A percentile compares a stretch with the other conserved stretches of the same genome.
Evolutionary conservation across 2,888 invertebrate genomes (phyloP).

Genomic region (Notodonta dromedarius): DNA sequence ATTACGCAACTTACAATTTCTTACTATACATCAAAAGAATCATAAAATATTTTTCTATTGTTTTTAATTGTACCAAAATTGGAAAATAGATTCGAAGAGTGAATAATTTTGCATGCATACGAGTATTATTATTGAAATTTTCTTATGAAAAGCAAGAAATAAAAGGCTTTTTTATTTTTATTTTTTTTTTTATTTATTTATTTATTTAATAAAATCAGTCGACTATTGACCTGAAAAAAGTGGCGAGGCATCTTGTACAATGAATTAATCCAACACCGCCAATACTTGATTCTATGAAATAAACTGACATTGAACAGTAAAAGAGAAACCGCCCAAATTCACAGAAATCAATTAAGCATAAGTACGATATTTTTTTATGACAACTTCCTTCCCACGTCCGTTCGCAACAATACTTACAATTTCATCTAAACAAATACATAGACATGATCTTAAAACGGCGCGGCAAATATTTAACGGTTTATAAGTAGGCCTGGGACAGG

Average conservation of each 20-base stretch:
- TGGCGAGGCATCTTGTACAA: neutral
- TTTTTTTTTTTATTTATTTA: no score
- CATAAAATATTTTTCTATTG: no score
- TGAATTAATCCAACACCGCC: neutral
- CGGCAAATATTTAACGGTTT: constrained; percentile 69
- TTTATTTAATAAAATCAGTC: no score
- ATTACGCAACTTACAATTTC: no score
- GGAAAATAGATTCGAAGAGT: no score
- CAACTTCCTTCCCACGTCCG: constrained; percentile 66
- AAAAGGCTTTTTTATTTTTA: no score
- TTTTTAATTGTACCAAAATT: no score
- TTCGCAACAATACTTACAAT: constrained; percentile 61
- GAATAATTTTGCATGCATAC: no score
- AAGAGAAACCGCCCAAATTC: constrained; percentile 62
- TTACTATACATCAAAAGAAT: no score
- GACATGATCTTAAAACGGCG: constrained; percentile 57
- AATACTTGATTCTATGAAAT: constrained; percentile 4
- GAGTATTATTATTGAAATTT: no score
- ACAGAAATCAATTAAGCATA: constrained; percentile 57
- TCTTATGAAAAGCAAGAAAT: no score
- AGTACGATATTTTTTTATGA: constrained; percentile 45
- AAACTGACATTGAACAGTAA: constrained; percentile 33
- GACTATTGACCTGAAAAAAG: neutral
- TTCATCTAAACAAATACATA: constrained; percentile 71
- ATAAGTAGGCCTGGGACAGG: constrained; percentile 45